Evolutionary conservation across 2,113 vertebrate species (phyloP).

Genomic region (Lipophrys pholis): DNA sequence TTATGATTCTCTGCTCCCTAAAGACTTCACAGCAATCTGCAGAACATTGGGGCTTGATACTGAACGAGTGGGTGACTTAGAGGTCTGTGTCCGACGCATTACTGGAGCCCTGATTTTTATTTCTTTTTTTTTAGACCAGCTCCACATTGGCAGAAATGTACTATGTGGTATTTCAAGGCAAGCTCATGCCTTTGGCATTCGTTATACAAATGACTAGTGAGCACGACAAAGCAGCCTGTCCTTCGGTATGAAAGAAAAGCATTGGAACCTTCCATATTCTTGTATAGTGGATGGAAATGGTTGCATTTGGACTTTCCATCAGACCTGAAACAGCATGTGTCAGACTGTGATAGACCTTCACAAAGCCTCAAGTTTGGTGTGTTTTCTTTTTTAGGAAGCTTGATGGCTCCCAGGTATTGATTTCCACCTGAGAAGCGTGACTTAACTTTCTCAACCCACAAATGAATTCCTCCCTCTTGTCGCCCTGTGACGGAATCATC

Average conservation of each 20-base stretch:
- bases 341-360: constrained; percentile 9
- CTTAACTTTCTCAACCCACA: constrained; percentile 7
- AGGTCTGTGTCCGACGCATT: background rate
- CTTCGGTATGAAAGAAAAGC: background rate
- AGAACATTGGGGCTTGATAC: background rate
- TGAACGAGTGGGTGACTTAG: background rate
- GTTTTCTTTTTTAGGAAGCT: background rate
- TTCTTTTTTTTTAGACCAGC: background rate
- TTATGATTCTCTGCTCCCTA: background rate
- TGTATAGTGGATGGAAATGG: background rate
- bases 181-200: background rate
- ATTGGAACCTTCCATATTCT: constrained; percentile 3
- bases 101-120: background rate
- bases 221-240: background rate
- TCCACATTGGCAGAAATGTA: background rate
- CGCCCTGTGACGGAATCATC: constrained; percentile 45
- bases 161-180: background rate
- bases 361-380: background rate
- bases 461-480: constrained; percentile 42
- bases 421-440: constrained; percentile 20
- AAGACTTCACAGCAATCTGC: background rate
- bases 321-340: background rate
- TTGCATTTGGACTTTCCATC: constrained; percentile 2
- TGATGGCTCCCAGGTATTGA: constrained; percentile 17
- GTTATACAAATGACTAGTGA: background rate